Evolutionary conservation across 1,140 invertebrate species (phyloP), one percentile per base, ranked within the genome.

Genomic region (Argopecten irradians): DNA sequence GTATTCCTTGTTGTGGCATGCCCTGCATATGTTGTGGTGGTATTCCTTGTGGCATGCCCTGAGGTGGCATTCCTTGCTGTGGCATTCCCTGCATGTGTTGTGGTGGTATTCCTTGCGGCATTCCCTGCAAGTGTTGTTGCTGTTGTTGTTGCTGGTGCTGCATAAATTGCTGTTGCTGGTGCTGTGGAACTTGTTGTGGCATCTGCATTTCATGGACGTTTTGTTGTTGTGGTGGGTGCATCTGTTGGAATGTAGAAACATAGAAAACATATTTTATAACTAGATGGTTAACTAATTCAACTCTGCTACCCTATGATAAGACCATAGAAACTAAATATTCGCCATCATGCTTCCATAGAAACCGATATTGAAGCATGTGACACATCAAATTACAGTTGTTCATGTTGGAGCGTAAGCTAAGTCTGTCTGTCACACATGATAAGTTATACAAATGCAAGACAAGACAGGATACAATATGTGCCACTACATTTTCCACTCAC

Each of bases 141-240:
- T 82, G 71, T 41, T 89, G 88, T 35, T 36, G 41, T 33, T 32
- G 83, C n/a, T 84, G 84, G 33, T 41, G 86, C 32, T 33, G 35
- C 32, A 89, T 85, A 84, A 35, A 55, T 28, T 33, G 86, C 28
- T 89, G 83, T 87, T 82, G 84, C 19, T 87, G 86, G 55, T 84
- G 85, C 19, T 84, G 83, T 85, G 83, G 86, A 33, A 87, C 86
- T 28, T 89, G 89, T 33, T 89, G 89, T 46, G 87, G 89, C 84
- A 88, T 89, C 89, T 89, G 88, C 89, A 92, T 92, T 36, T 91
- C 86, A 16, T 86, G 86, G 16, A 91, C 88, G 90, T 90, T 92
- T 83, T 43, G 36, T 71, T 88, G 55, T 46, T 89, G 88, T 43
- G 86, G 55, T 16, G 88, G 89, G 86, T 90, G 88, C 71, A 89